Percentiles rank a stretch among this genome's conserved stretches.
Evolutionary conservation across 2,888 invertebrate species (phyloP).

Genomic region (Abrostola triplasia): DNA sequence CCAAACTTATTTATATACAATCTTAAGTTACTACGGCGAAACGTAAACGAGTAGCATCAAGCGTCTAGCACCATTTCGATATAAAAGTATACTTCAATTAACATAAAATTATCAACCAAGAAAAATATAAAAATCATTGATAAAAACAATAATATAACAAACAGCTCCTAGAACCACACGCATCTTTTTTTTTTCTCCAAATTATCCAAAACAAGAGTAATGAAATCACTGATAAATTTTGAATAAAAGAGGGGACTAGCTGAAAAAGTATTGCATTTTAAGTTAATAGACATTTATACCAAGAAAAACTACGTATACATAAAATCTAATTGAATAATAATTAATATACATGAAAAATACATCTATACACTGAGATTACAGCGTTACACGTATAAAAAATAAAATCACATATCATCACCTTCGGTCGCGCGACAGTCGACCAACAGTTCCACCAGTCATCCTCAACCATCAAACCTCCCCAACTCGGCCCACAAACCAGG

Average conservation of each 20-base stretch:
- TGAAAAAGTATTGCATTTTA: constrained; percentile 79
- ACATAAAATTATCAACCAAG: constrained; percentile 86
- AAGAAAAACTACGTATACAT: constrained; percentile 76
- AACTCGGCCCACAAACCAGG: constrained; percentile 67
- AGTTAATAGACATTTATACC: constrained; percentile 73
- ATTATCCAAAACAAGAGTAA: constrained; percentile 60
- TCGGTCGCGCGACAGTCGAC: constrained; percentile 55
- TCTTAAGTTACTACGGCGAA: constrained; percentile 73
- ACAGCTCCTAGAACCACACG: constrained; percentile 62
- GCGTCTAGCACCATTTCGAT: constrained; percentile 88
- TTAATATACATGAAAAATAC: constrained; percentile 75
- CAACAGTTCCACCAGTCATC: constrained; percentile 55
- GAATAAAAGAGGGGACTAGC: constrained; percentile 80
- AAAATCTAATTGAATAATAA: constrained; percentile 73
- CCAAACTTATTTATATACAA: constrained; percentile 73
- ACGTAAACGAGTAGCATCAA: constrained; percentile 77
- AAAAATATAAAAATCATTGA: constrained; percentile 73
- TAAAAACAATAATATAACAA: constrained; percentile 77
- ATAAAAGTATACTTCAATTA: constrained; percentile 82
- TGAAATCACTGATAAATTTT: constrained; percentile 78
- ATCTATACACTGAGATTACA: constrained; percentile 82
- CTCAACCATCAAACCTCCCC: constrained; percentile 51
- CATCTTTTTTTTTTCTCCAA: constrained; percentile 52
- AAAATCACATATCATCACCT: constrained; percentile 81
- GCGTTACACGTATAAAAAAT: constrained; percentile 77